Evolutionary conservation across 2,888 invertebrate species (phyloP), one percentile per base, ranked within the genome.

Genomic region (Lamellibrachia columna): DNA sequence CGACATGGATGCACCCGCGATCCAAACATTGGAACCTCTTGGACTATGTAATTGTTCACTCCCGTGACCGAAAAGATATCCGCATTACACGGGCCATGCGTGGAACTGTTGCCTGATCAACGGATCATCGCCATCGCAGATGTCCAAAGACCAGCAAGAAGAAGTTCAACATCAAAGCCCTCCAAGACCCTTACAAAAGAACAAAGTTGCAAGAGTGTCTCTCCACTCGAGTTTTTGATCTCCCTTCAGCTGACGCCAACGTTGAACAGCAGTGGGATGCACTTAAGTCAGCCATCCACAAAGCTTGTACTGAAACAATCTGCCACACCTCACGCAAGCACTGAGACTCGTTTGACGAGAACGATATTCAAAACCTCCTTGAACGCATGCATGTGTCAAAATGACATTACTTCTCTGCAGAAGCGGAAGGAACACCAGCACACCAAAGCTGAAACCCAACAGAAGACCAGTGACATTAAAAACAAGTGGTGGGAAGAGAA

Each of bases 1-100:
- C 92, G 90, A 92, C 75, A n/a, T 90, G 90, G 90, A 92, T 91
- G 40, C 90, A 91, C 58, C 52, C 91, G 3, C 28, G 53, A 28
- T 91, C 55, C 90, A 52, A 92, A 92, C 22, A 75, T 75, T 55
- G 58, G 92, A 28, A 92, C 55, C 22, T 75, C 75, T 75, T 75
- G 75, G 22, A 75, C 75, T 75, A 75, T 75, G 75, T 75, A 22
- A 75, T 75, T 75, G 22, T 75, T 75, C 22, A n/a, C 6, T 15
- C 75, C 75, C 6, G 22, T 75, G 11, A 75, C 75, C 75, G 22
- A 75, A 75, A 75, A 75, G 75, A 75, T 75, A n/a, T 75, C 22
- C 22, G 75, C 75, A 75, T 75, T 75, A 75, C 22, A 75, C 75
- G 22, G 22, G 22, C 75, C 15, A 75, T 15, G 75, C 75, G 75